Evolutionary conservation across 2,113 vertebrate species (phyloP), one percentile per base, ranked within the genome.

Genomic region (Porphyrio hochstetteri): DNA sequence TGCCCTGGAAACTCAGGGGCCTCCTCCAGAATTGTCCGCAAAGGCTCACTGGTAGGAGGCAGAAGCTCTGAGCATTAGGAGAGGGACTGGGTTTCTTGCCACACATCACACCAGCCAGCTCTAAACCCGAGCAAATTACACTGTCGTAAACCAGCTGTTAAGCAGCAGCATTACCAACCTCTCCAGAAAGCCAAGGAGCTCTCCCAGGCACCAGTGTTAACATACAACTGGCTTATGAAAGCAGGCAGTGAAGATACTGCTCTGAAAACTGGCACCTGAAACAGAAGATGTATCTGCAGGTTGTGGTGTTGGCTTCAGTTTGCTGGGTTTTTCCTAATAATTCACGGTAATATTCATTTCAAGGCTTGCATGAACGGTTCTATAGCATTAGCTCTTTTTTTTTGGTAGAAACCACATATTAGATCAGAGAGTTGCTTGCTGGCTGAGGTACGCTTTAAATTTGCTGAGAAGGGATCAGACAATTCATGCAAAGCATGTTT

Each of bases 391-490:
- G 12, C 4, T n/a, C 31, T 77, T 56, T 61, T 38, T 68, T 38
- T n/a, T 61, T 27, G 4, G n/a, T 28, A 79, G 74, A 46, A 46
- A 84, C 27, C 20, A 23, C 36, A 1, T 33, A 35, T 36, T 46
- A 64, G 40, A 70, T 60, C 60, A 79, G 53, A 87, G 74, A 75
- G 88, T 52, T 82, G 70, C 10, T 95, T 4, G 11, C 53, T 69
- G 53, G 57, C 81, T 44, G 33, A 86, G 69, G 69, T 36, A 48
- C 8, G 4, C 68, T 70, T 83, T 50, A 92, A 86, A 91, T 82
- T 82, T 56, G 56, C 77, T 82, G 89, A 86, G 81, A 84, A 92
- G 91, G 61, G 74, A 93, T 92, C 57, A 64, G 74, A 87, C 50
- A 1, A 88, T 55, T 92, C 77, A 82, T 5, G 42, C 69, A 93